A percentile compares a stretch with the other conserved stretches of the same genome.
These are phyloP conservation scores for Rattus rattus DNA, from an alignment of 2,113 vertebrate species.

Conservation along the genomic window DNA sequence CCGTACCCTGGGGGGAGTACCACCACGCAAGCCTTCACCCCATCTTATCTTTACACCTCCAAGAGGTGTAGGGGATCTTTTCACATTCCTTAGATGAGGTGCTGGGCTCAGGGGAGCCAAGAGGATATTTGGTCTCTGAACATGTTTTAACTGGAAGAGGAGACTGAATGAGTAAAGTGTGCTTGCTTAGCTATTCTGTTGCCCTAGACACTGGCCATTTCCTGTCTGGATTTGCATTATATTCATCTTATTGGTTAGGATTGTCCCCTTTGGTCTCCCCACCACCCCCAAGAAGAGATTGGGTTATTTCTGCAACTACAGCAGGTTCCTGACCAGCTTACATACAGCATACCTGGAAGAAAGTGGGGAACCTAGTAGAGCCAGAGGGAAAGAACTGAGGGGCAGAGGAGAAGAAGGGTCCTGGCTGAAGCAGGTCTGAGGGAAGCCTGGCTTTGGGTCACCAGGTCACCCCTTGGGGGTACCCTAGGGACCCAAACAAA, in stretches of 20 bases:
- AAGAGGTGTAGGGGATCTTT: neutral
- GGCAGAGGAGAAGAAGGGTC: neutral
- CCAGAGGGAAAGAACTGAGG: neutral
- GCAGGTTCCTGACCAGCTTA: neutral
- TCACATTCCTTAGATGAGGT: neutral
- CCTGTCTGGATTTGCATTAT: neutral
- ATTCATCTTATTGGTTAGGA: neutral
- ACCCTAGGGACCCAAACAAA: neutral
- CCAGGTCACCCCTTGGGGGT: neutral
- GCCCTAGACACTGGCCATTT: neutral
- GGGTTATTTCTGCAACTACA: neutral
- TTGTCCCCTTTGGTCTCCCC: neutral
- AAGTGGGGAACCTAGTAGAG: neutral
- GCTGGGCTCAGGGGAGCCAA: neutral
- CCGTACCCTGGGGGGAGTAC: too few species aligned
- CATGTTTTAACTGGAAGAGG: neutral
- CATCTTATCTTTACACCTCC: neutral
- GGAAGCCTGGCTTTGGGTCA: neutral
- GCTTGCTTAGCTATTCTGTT: too few species aligned
- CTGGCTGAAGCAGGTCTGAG: neutral
- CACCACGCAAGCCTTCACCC: too few species aligned
- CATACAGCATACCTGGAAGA: neutral
- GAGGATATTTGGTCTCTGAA: neutral
- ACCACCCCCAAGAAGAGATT: neutral
- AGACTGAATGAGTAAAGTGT: neutral